phyloP scores from a whole-genome alignment of 92 coral and sea anemone genomes.

The Pocillopora meandrina region DNA sequence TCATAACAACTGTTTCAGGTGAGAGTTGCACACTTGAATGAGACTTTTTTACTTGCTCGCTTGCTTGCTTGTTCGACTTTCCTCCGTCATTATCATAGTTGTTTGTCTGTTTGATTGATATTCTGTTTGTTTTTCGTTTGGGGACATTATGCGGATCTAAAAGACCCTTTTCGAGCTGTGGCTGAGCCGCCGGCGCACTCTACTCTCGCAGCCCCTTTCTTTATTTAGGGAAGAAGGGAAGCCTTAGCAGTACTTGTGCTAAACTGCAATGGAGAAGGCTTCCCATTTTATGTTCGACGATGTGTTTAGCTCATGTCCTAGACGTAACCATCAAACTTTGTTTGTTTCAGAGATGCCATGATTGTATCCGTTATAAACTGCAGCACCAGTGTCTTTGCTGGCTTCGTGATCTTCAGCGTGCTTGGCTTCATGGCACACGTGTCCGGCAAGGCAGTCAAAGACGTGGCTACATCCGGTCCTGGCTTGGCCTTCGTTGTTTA shows the following conservation, averaged over 20 bases:
- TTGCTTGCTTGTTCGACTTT: neutral
- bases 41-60: neutral
- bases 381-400: constrained; percentile 96
- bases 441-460: constrained; percentile 81
- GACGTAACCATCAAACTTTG: no score
- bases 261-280: no score
- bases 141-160: no score
- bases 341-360: constrained; percentile 81
- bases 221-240: no score
- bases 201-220: no score
- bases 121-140: neutral
- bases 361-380: constrained; percentile 93
- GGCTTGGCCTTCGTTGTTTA: constrained; percentile 98
- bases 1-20: constrained; percentile 96
- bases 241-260: no score
- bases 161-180: no score
- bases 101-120: neutral
- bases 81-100: neutral
- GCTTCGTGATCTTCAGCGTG: constrained; percentile 97
- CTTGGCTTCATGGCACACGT: constrained; percentile 99
- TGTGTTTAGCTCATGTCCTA: no score
- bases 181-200: no score
- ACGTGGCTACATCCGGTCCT: constrained; percentile 94
- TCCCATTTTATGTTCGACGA: no score
- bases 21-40: neutral